These are phyloP conservation scores for Andricus grossulariae DNA, from an alignment of 1,140 invertebrate species.

Conservation along the genomic window DNA sequence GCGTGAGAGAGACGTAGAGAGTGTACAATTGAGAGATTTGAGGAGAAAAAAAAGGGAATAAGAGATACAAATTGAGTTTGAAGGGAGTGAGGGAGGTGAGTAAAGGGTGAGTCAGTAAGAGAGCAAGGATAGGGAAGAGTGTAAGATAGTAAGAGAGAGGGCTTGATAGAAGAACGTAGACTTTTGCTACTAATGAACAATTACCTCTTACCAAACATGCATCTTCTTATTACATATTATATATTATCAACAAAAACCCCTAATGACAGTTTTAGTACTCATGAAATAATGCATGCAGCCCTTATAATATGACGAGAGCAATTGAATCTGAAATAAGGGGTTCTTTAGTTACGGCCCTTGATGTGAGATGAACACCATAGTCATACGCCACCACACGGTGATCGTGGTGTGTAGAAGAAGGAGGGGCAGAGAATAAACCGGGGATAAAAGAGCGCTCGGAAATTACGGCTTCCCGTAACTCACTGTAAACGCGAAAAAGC, in stretches of 20 bases:
- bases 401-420: constrained; percentile 8
- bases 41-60: no score
- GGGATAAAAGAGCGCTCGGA: constrained; percentile 53
- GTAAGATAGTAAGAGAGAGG: no score
- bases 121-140: no score
- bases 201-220: background rate
- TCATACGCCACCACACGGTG: background rate
- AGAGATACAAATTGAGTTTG: no score
- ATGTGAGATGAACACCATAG: background rate
- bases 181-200: no score
- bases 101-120: no score
- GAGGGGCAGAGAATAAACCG: constrained; percentile 41
- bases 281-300: constrained; percentile 21
- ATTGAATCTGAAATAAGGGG: constrained; percentile 17
- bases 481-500: constrained; percentile 49
- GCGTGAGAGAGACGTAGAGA: no score
- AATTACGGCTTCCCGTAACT: constrained; percentile 59
- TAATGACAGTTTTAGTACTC: background rate
- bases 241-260: background rate
- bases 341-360: constrained; percentile 26
- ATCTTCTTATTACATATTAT: constrained; percentile 1
- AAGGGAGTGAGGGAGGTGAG: no score
- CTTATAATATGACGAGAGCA: constrained; percentile 33
- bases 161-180: no score
- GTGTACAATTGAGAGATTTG: no score